Evolutionary conservation across 2,797 vertebrate species (phyloP).

Genomic region (Halcyon badia): DNA sequence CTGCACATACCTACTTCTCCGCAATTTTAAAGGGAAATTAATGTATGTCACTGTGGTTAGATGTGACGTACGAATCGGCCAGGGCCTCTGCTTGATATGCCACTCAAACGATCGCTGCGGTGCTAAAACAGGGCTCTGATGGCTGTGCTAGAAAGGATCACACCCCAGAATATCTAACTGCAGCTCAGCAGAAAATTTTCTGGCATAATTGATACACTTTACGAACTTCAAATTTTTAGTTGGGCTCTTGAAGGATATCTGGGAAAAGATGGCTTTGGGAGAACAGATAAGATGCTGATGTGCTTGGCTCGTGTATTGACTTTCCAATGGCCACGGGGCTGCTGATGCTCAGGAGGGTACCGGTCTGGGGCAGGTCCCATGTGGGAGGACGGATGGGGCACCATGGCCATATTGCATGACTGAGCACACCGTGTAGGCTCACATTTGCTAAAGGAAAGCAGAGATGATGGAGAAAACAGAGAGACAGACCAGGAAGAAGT

Average conservation of each 20-base stretch:
- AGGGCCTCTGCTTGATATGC: not conserved
- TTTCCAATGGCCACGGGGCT: not conserved
- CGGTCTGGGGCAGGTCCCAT: accelerated
- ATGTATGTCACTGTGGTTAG: slow-evolving; percentile 30
- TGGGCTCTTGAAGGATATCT: not conserved
- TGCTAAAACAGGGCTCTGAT: slow-evolving; percentile 9
- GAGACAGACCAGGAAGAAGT: accelerated
- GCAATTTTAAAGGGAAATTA: slow-evolving; percentile 44
- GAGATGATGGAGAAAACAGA: not conserved
- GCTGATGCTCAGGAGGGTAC: accelerated
- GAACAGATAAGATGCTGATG: accelerated
- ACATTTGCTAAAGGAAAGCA: accelerated
- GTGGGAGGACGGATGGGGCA: accelerated
- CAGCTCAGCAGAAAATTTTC: not conserved
- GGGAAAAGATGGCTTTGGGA: not conserved
- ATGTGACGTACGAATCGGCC: not conserved
- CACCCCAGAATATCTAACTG: not conserved
- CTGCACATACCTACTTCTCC: not conserved
- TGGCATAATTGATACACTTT: accelerated
- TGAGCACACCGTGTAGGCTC: not conserved
- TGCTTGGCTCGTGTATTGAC: accelerated
- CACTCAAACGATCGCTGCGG: not conserved
- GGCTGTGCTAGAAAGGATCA: not conserved
- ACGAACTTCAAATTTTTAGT: not conserved
- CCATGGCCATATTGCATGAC: accelerated